phyloP scores from a whole-genome alignment of 2,113 vertebrate species.

The Burhinus bistriatus region DNA sequence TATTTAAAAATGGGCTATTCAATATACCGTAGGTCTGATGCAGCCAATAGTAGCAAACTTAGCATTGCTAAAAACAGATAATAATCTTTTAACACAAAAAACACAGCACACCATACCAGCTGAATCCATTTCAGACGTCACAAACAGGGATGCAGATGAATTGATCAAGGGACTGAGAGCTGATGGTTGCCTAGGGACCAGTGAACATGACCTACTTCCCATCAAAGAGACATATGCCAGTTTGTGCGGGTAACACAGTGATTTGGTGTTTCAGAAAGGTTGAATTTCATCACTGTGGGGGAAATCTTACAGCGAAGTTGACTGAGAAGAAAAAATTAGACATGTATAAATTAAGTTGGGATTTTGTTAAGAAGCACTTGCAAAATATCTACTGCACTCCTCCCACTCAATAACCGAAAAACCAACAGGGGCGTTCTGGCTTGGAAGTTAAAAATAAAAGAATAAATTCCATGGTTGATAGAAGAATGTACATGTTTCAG shows the following conservation, averaged over 20 bases:
- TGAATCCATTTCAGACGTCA: conserved; percentile 11
- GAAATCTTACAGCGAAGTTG: background rate
- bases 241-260: background rate
- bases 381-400: background rate
- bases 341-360: background rate
- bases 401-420: background rate
- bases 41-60: background rate
- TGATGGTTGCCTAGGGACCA: conserved; percentile 48
- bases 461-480: background rate
- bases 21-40: background rate
- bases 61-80: conserved; percentile 7
- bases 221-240: background rate
- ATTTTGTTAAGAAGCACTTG: background rate
- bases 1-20: conserved; percentile 17
- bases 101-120: background rate
- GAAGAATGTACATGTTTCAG: background rate
- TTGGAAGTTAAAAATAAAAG: background rate
- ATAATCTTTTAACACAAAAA: background rate
- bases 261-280: background rate
- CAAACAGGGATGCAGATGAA: background rate
- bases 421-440: fast-evolving
- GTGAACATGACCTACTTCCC: conserved; percentile 28
- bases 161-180: conserved; percentile 33
- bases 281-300: background rate
- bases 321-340: background rate